Conservation (phyloP, 2,797 vertebrate species). For the Muscicapa comitata region DNA sequence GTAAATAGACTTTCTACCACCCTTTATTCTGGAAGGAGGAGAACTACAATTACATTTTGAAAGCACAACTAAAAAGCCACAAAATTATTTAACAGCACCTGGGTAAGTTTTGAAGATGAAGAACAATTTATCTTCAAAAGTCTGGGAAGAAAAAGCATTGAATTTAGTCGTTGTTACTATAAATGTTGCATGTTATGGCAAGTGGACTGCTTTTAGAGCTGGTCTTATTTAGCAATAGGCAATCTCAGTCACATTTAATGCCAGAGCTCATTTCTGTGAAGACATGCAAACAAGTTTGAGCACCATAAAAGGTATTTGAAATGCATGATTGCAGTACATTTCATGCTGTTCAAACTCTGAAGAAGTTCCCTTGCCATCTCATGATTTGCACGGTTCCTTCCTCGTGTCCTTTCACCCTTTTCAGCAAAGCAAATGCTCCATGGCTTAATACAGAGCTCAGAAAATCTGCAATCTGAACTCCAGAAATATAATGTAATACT, state of each 20-base stretch:
- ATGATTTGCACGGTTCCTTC: neutral
- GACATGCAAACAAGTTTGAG: constrained; percentile 4
- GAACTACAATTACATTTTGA: constrained; percentile 29
- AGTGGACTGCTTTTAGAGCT: neutral
- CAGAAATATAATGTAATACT: neutral
- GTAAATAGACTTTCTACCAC: constrained; percentile 1
- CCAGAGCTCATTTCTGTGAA: neutral
- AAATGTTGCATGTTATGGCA: constrained; percentile 33
- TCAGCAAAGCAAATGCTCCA: neutral
- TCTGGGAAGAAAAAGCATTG: neutral
- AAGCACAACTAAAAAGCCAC: constrained; percentile 40
- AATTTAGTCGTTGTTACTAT: neutral
- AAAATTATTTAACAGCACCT: constrained; percentile 35
- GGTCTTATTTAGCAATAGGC: neutral
- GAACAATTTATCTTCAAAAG: constrained; percentile 53
- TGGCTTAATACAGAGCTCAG: neutral
- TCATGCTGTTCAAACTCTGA: neutral
- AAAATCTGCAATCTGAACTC: neutral
- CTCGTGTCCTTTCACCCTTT: neutral
- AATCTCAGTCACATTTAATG: neutral
- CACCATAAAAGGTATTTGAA: neutral
- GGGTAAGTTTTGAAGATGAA: constrained; percentile 41
- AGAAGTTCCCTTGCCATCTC: neutral
- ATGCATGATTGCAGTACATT: accelerated
- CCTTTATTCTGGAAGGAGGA: neutral